phyloP scores from a whole-genome alignment of 2,888 invertebrate species.

The Brachycybe producta region DNA sequence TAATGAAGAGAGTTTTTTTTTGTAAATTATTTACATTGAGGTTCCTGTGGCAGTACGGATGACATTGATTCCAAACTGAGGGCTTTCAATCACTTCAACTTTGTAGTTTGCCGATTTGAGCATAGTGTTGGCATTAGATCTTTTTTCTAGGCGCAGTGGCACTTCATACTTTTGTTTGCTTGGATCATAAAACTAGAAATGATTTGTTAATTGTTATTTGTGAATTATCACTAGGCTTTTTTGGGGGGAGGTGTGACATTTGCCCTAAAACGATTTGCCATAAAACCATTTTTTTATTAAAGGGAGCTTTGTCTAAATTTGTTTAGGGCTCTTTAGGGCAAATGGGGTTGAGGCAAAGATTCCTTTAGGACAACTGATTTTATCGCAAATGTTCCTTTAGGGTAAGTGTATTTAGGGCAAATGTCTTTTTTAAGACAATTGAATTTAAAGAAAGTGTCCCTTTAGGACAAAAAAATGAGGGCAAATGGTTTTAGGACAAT shows the following conservation, averaged over 20 bases:
- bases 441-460: too few species aligned
- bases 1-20: neutral
- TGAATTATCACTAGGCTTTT: neutral
- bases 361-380: too few species aligned
- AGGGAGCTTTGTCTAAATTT: too few species aligned
- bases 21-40: slow-evolving; percentile 24
- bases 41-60: slow-evolving; percentile 22
- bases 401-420: too few species aligned
- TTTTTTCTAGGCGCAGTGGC: neutral
- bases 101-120: slow-evolving; percentile 21
- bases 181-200: slow-evolving; percentile 10
- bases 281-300: too few species aligned
- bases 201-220: neutral
- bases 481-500: too few species aligned
- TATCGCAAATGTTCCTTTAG: too few species aligned
- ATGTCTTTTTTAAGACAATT: too few species aligned
- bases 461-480: too few species aligned
- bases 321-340: too few species aligned
- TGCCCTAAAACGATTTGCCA: too few species aligned
- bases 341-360: too few species aligned
- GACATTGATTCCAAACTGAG: slow-evolving; percentile 25
- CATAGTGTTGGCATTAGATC: slow-evolving; percentile 17
- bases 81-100: slow-evolving; percentile 22
- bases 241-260: neutral
- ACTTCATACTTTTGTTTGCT: neutral